These are phyloP conservation scores for Dasysyrphus albostriatus DNA, from an alignment of 2,888 invertebrate species.

Conservation along the genomic window DNA sequence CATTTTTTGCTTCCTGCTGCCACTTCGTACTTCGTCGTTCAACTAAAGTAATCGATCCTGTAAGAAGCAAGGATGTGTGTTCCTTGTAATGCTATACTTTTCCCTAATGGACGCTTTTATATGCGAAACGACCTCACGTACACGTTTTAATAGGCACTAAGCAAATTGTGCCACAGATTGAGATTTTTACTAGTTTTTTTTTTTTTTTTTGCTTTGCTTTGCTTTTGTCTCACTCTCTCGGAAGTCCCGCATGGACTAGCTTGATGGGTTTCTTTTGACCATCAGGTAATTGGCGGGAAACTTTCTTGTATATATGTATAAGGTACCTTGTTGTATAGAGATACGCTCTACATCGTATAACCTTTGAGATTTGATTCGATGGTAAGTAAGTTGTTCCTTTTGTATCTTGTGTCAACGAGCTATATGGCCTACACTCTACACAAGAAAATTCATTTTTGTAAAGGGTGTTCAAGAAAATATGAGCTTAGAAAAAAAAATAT, in stretches of 20 bases:
- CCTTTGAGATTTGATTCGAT: constrained; percentile 46
- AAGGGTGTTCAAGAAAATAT: constrained; percentile 10
- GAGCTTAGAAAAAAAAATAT: not conserved
- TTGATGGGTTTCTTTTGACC: constrained; percentile 68
- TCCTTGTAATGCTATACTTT: constrained; percentile 74
- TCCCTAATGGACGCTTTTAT: constrained; percentile 76
- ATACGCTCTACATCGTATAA: constrained; percentile 38
- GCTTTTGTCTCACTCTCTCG: constrained; percentile 33
- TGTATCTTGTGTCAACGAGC: constrained; percentile 44
- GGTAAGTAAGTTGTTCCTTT: constrained; percentile 16
- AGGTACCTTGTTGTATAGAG: not conserved
- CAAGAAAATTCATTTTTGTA: constrained; percentile 4
- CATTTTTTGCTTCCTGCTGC: constrained; percentile 52
- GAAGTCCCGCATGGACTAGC: constrained; percentile 54
- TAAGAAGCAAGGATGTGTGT: constrained; percentile 64
- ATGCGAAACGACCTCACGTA: constrained; percentile 75
- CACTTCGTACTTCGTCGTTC: constrained; percentile 47
- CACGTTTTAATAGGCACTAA: constrained; percentile 76
- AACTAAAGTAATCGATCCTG: constrained; percentile 75
- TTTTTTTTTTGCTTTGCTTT: not conserved
- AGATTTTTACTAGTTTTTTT: constrained; percentile 48
- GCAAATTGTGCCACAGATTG: constrained; percentile 75
- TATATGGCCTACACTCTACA: constrained; percentile 17
- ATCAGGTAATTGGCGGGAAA: constrained; percentile 61
- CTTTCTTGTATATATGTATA: not conserved